Base-by-base conservation (phyloP, 2,888 invertebrate species). In the Ditula angustiorana region DNA sequence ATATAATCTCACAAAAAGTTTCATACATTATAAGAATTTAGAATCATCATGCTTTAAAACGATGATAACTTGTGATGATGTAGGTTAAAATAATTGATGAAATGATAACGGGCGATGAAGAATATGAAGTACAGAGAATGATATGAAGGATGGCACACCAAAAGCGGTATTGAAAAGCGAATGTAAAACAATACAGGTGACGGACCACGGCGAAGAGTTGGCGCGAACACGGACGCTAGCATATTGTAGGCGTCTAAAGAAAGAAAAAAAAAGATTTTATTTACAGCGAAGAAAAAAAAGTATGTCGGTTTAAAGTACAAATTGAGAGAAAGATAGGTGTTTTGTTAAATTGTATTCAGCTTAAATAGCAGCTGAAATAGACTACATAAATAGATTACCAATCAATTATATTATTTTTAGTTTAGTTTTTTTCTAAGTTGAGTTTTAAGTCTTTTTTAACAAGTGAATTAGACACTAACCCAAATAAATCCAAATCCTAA, bases 211-310 rank as follows among this genome's bases (percentile, higher is more conserved):
- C 24, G 57, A 16, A 41, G 26, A 11, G 19, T 63, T 8, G 63
- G 63, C 63, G 57, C 63, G 57, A 57, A 58, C 50, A 63, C 50
- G 57, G 57, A 63, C 44, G 57, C 50, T 21, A 57, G 57, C 50
- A 57, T 10, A 19, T 41, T 19, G 41, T n/a, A n/a, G n/a, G 11
- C 11, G 10, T 35, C 63, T 63, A 61, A 21, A 35, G 33, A 56
- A 60, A 63, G 33, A 30, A 30, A 44, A 30, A 44, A 19, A 52
- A 24, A 5, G 37, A n/a, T 26, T 30, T 49, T 37, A 16, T n/a
- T 33, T 19, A 46, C 11, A 23, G 8, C 5, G 16, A 53, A 23
- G 50, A 46, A 23, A 24, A 21, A 23, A 13, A 26, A n/a, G n/a
- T n/a, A n/a, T n/a, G n/a, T n/a, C n/a, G n/a, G n/a, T n/a, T n/a